Conservation (phyloP, 2,797 vertebrate genomes). For the Tolypeutes matacus region DNA sequence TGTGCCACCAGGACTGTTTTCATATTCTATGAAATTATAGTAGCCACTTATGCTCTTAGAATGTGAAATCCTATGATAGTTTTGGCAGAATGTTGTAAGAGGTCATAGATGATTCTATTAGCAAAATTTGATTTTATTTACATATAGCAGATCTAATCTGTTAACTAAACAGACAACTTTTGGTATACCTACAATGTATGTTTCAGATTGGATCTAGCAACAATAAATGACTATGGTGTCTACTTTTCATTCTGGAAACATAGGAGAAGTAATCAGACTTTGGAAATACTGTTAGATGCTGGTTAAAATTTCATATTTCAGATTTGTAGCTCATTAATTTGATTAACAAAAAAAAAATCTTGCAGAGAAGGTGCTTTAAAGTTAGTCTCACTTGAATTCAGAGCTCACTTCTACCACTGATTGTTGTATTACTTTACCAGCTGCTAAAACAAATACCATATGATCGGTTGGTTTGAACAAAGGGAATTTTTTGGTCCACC, state of each 20-base stretch:
- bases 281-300: background rate
- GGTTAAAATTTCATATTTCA: constrained; percentile 60
- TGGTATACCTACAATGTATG: constrained; percentile 5
- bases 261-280: constrained; percentile 23
- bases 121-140: constrained; percentile 58
- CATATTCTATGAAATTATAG: constrained; percentile 68
- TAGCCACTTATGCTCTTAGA: constrained; percentile 55
- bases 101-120: constrained; percentile 61
- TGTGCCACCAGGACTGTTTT: background rate
- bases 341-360: constrained; percentile 31
- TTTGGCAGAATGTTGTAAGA: background rate
- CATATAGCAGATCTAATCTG: constrained; percentile 54
- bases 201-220: constrained; percentile 58
- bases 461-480: too few relatives aligned
- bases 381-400: background rate
- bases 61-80: constrained; percentile 30
- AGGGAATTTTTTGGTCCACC: too few relatives aligned
- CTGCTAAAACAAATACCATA: too few relatives aligned
- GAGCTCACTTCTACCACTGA: background rate
- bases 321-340: constrained; percentile 47
- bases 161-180: constrained; percentile 57
- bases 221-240: background rate
- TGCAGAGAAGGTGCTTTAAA: background rate
- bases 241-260: constrained; percentile 54
- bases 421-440: too few relatives aligned